Evolutionary conservation across 2,797 vertebrate species (phyloP), one percentile per base, ranked within the genome.

Genomic region (Aselliscus stoliczkanus): DNA sequence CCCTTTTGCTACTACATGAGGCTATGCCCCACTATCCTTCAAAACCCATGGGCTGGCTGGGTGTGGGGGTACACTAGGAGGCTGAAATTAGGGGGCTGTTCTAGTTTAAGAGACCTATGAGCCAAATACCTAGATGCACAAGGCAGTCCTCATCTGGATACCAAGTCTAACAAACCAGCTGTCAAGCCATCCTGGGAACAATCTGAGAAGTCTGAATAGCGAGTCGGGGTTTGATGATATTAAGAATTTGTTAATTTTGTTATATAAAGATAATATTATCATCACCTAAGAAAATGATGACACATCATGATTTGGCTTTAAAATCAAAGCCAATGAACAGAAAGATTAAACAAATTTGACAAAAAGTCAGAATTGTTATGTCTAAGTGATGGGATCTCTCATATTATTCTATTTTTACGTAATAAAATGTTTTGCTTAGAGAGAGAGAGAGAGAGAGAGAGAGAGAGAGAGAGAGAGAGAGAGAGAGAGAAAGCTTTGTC

Each of bases 311-410:
- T 60, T 20, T 42, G 58, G 50, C 50, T 72, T 96, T 93, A 82
- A 87, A 79, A 54, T 88, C 81, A 64, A 73, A 83, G 69, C 21
- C 56, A 82, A 64, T 29, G 27, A 88, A 56, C 72, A 93, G 67
- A 85, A 79, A 64, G 47, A 81, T 23, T 31, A 82, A 88, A 94
- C 50, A 67, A 80, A 93, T 37, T 34, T 52, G 69, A 52, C 39
- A 62, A 88, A 94, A 93, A 73, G 67, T 77, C n/a, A n/a, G 77
- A 60, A 90, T 4, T 56, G 44, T 47, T 76, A 56, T 47, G 27
- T 88, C 18, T 58, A 94, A 42, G 75, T 91, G 50, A 85, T 20
- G 18, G 47, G 29, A 47, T 83, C 86, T 37, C 47, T 73, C 39
- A 5, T 34, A 25, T 64, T n/a, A 67, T 29, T 90, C 77, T 65